Evolutionary conservation across 2,888 invertebrate species (phyloP).

Genomic region (Habroteleia sp.): DNA sequence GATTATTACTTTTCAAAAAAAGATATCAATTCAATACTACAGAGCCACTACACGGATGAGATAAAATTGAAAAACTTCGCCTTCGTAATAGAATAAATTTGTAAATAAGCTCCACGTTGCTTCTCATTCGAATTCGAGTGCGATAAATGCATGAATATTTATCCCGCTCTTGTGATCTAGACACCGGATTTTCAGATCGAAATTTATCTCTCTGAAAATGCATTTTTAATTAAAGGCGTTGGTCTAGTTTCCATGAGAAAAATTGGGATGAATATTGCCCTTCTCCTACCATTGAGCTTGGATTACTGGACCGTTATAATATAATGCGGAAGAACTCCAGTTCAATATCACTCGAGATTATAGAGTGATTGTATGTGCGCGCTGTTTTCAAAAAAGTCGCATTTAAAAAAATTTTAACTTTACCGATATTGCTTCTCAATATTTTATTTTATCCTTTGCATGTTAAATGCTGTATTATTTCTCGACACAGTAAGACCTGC

Average conservation of each 20-base stretch:
- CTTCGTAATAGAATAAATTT: constrained; percentile 22
- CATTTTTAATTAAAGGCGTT: constrained; percentile 1
- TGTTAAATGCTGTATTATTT: constrained; percentile 22
- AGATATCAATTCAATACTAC: constrained; percentile 13
- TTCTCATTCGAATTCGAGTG: constrained; percentile 2
- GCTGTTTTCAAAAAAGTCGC: background rate
- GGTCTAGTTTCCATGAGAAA: background rate
- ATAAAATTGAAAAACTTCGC: constrained; percentile 31
- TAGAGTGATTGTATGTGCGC: constrained; percentile 28
- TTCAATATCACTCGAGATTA: constrained; percentile 44
- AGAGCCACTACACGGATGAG: constrained; percentile 3
- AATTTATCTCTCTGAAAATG: background rate
- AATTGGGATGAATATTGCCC: constrained; percentile 3
- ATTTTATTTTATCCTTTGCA: constrained; percentile 33
- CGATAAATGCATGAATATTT: constrained; percentile 22
- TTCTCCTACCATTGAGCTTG: constrained; percentile 18
- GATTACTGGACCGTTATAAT: constrained; percentile 34
- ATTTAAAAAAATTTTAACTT: constrained; percentile 25
- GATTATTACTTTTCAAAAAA: constrained; percentile 4
- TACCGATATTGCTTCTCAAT: constrained; percentile 26
- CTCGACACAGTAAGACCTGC: constrained; percentile 8
- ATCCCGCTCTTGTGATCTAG: background rate
- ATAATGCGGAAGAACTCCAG: constrained; percentile 6
- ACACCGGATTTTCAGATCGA: background rate
- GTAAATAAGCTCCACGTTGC: constrained; percentile 3